Conservation (phyloP, 2,888 invertebrate species). For the Amphipoea lucens region DNA sequence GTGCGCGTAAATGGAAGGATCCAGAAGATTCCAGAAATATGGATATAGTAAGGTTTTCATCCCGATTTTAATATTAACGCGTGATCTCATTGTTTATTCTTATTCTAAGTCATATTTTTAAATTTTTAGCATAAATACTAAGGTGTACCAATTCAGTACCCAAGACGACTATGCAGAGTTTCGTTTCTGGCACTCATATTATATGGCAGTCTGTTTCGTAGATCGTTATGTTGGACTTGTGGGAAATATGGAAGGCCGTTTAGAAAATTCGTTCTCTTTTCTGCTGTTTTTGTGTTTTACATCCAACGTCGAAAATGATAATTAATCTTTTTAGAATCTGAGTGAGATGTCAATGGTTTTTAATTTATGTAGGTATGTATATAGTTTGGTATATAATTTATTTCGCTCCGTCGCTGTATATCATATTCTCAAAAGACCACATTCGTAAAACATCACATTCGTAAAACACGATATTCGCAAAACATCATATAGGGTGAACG, state of each 20-base stretch:
- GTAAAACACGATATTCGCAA: too few relatives aligned
- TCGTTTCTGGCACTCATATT: not conserved
- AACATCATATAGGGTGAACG: too few relatives aligned
- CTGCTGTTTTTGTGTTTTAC: not conserved
- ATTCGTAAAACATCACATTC: too few relatives aligned
- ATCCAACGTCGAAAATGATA: not conserved
- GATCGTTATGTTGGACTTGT: not conserved
- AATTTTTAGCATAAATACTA: not conserved
- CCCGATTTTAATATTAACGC: not conserved
- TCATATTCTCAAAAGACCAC: too few relatives aligned
- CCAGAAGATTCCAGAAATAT: not conserved
- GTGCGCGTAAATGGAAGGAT: constrained; percentile 79
- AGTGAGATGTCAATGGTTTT: not conserved
- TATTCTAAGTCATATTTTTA: not conserved
- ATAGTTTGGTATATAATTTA: not conserved
- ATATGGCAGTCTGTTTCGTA: not conserved
- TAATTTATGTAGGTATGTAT: not conserved
- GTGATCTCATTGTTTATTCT: constrained; percentile 25
- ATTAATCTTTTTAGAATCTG: not conserved
- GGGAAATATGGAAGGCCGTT: not conserved
- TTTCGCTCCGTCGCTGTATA: too few relatives aligned
- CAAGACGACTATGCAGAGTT: not conserved
- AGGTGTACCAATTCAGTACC: not conserved
- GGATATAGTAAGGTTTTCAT: not conserved
- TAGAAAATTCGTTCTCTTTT: not conserved